Evolutionary conservation across 2,888 invertebrate genomes (phyloP).

Genomic region (Heliconius erato): DNA sequence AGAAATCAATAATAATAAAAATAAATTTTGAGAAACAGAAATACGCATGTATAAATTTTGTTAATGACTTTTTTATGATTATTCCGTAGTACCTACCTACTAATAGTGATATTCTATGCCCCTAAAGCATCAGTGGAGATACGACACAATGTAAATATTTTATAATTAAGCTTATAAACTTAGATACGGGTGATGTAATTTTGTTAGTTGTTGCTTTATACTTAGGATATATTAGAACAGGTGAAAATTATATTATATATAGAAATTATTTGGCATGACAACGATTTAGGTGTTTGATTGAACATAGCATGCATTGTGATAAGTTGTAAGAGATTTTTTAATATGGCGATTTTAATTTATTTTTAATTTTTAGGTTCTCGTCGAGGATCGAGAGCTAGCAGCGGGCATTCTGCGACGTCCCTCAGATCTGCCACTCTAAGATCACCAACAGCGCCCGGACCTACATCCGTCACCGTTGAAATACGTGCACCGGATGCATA

Average conservation of each 20-base stretch:
- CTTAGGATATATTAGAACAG: slow-evolving; percentile 10
- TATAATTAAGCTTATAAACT: slow-evolving; percentile 29
- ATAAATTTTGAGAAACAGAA: neutral
- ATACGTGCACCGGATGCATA: slow-evolving; percentile 87
- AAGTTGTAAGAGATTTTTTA: neutral
- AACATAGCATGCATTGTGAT: slow-evolving; percentile 37
- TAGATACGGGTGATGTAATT: slow-evolving; percentile 11
- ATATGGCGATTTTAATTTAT: neutral
- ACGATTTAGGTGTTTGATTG: slow-evolving; percentile 23
- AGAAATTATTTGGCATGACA: slow-evolving; percentile 30
- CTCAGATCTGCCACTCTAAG: slow-evolving; percentile 87
- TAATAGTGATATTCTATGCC: slow-evolving; percentile 22
- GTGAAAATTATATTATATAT: neutral
- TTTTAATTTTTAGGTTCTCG: slow-evolving; percentile 77
- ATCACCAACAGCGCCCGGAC: slow-evolving; percentile 77
- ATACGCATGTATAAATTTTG: slow-evolving; percentile 7
- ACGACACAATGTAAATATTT: slow-evolving; percentile 22
- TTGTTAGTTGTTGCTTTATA: slow-evolving; percentile 32
- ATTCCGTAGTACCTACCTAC: slow-evolving; percentile 19
- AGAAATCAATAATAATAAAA: neutral
- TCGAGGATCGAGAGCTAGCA: slow-evolving; percentile 91
- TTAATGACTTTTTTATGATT: slow-evolving; percentile 10
- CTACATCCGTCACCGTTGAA: slow-evolving; percentile 90
- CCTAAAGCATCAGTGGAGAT: slow-evolving; percentile 25
- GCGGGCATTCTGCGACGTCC: slow-evolving; percentile 91